Base-by-base conservation (phyloP, 2,888 invertebrate genomes). In the Hypselothyrea guttata region DNA sequence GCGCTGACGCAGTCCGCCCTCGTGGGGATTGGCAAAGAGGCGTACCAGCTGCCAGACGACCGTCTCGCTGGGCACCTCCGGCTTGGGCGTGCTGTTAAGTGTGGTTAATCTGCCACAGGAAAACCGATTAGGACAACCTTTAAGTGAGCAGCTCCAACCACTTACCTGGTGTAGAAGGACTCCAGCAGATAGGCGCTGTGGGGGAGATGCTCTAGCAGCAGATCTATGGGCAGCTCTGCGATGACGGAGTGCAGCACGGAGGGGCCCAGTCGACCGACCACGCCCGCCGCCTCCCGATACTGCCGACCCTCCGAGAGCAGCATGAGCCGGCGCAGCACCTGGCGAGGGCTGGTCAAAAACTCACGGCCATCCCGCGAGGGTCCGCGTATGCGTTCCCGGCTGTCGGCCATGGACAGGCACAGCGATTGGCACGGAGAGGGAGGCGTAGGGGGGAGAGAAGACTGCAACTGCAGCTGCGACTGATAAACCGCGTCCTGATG, bases 251-350 rank as follows among this genome's bases (percentile, higher is more conserved):
- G 94, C 73, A 97, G 91, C 2, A 96, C 96, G 1, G 94, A 94
- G 34, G 94, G 93, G 3, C 95, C 96, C 12, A 97, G 91, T 37
- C 96, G 92, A 38, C 94, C 93, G 65, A 98, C 92, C 56, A 97
- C 94, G 37, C 94, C 94, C 0, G 97, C 96, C 4, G 97, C 97
- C 87, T 97, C 97, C n/a, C 96, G 91, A 88, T 95, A 97, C 90
- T 97, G 97, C 22, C 95, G 91, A 7, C 96, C 96, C 88, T 97
- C 97, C 75, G 96, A 95, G 74, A 97, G 91, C 49, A 96, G 92
- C 86, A 97, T 92, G 73, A 97, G 92, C 31, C 94, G 91, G 1
- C 94, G 91, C 42, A 94, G 86, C 12, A 94, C 93, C 64, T 93
- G 92, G 66, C 94, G 92, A 35, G 94, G 94, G 87, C 93, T 94